Evolutionary conservation across 1,140 invertebrate species (phyloP), one percentile per base, ranked within the genome.

Genomic region (Zaprionus africanus): DNA sequence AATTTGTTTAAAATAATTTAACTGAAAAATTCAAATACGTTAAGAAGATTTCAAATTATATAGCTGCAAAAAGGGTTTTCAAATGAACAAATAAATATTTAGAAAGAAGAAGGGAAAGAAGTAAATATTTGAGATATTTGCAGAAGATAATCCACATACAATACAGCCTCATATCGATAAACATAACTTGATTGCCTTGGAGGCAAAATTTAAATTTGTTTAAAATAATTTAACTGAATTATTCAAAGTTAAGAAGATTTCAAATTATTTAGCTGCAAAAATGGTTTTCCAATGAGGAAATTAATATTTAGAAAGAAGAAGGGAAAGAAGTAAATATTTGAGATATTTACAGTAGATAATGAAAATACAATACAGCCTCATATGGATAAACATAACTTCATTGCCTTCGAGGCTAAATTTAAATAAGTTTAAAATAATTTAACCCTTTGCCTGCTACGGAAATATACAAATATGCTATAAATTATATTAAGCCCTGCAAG

Each of bases 11-110:
- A n/a, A n/a, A 41, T 41, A 41, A 41, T 15, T 41, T 15, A 15
- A 38, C 53, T 61, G 66, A 61, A 69, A 61, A 26, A 69, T 69
- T 53, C 66, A 26, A 60, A 69, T 61, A 51, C 46, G 19, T 51
- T 22, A 24, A 51, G 22, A 24, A 24, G 46, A 24, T 51, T 51
- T 19, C n/a, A 17, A 22, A 49, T 19, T 22, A 17, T 19, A 22
- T 49, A 4, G n/a, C 17, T 19, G n/a, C 7, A 5, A 24, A 22
- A 51, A 12, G 46, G 19, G 4, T 51, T 51, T 13, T 12, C 46
- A 2, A 24, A 24, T 24, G 11, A 24, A 51, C 1, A 51, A 24
- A 51, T 24, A 51, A 51, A 22, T 22, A 12, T 11, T 13, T 4
- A 19, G 1, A 41, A 15, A 41, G 15, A 2, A 41, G 15, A 6